Percentiles rank a stretch among this genome's conserved stretches.
phyloP scores from a whole-genome alignment of 2,113 vertebrate genomes.

The Uropsilus gracilis region DNA sequence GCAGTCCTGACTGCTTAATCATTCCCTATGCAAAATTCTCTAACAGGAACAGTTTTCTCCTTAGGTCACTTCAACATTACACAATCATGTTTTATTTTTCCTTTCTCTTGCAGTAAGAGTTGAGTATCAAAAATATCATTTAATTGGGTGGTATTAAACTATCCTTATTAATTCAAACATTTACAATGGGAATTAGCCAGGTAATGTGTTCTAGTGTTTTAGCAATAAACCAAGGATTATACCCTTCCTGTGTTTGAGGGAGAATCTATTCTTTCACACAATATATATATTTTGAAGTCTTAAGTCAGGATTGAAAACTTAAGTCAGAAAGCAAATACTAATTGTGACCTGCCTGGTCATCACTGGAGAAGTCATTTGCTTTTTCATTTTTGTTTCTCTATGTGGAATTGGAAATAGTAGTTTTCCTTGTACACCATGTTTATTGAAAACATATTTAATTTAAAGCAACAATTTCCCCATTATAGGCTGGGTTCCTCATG shows the following conservation, averaged over 20 bases:
- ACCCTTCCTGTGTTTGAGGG: neutral
- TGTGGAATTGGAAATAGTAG: neutral
- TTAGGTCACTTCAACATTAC: neutral
- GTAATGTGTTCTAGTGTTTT: neutral
- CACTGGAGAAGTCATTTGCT: neutral
- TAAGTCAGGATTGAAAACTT: slow-evolving; percentile 39
- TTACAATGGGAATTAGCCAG: slow-evolving; percentile 22
- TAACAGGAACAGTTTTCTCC: neutral
- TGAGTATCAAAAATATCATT: slow-evolving; percentile 40
- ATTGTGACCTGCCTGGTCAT: neutral
- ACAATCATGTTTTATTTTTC: slow-evolving; percentile 52
- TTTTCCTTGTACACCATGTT: neutral
- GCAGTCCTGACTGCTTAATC: slow-evolving; percentile 33
- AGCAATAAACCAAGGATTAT: slow-evolving; percentile 22
- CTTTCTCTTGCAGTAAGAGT: slow-evolving; percentile 39
- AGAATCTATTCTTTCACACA: slow-evolving; percentile 20
- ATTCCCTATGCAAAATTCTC: neutral
- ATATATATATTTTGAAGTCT: slow-evolving; percentile 13
- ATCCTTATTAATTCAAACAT: slow-evolving; percentile 62
- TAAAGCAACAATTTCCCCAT: neutral
- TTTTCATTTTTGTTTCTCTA: slow-evolving; percentile 6
- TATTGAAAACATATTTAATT: neutral
- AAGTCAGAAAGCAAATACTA: slow-evolving; percentile 17
- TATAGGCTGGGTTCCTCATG: neutral
- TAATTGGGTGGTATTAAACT: slow-evolving; percentile 25